These are phyloP conservation scores for Psephotus haematonotus DNA, from an alignment of 2,113 vertebrate genomes.

Conservation along the genomic window DNA sequence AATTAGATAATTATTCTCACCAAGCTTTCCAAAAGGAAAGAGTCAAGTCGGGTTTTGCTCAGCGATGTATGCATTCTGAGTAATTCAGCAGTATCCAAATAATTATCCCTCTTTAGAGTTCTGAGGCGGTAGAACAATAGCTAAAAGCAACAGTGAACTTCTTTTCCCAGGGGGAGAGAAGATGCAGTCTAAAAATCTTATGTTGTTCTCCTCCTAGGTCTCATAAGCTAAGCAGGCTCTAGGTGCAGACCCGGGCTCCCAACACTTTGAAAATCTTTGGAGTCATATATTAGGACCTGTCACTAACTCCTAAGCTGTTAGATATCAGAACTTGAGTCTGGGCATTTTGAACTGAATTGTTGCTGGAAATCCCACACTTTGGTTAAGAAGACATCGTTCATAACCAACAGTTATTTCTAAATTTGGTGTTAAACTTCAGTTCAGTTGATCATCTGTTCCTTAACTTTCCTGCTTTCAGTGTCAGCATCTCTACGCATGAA, in stretches of 20 bases:
- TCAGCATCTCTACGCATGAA: background rate
- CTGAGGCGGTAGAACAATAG: background rate
- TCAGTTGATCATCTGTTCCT: background rate
- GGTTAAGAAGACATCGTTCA: background rate
- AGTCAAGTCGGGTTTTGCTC: conserved; percentile 11
- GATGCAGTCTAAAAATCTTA: background rate
- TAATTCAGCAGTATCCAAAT: conserved; percentile 18
- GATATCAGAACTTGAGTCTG: background rate
- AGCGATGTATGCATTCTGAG: background rate
- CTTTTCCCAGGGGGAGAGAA: background rate
- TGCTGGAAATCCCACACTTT: background rate
- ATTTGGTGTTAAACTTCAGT: background rate
- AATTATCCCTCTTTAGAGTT: conserved; percentile 11
- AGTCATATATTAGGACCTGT: background rate
- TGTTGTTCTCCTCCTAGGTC: background rate
- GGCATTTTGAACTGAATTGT: background rate
- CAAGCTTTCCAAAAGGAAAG: conserved; percentile 28
- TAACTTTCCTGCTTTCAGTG: background rate
- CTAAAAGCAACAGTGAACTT: background rate
- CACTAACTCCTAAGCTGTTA: background rate
- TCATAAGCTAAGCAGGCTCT: background rate
- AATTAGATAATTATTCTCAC: conserved; percentile 64
- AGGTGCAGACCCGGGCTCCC: background rate
- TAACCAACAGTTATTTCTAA: background rate
- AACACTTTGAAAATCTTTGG: background rate